Percentiles rank a stretch among this genome's conserved stretches.
Evolutionary conservation across 2,888 invertebrate species (phyloP).

Genomic region (Tipula unca): DNA sequence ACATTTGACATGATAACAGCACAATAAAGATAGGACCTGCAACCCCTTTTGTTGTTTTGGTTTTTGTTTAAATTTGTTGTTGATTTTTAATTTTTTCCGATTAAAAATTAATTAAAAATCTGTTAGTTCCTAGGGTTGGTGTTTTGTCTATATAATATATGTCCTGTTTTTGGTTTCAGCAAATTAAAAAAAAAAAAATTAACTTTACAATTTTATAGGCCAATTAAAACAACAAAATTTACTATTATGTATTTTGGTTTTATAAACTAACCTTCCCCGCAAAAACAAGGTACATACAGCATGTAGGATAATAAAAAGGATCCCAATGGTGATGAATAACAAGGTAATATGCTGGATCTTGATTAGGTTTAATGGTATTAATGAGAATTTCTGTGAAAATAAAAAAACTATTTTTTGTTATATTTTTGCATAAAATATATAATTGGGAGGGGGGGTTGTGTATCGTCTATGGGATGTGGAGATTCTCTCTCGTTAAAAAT

Average conservation of each 20-base stretch:
- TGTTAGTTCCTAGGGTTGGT: background rate
- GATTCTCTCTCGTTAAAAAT: background rate
- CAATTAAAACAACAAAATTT: background rate
- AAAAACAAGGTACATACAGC: background rate
- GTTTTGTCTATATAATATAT: background rate
- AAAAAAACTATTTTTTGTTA: too few species aligned
- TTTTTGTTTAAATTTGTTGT: too few species aligned
- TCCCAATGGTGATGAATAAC: background rate
- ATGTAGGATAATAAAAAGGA: background rate
- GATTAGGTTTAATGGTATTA: background rate
- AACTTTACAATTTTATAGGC: background rate
- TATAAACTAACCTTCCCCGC: background rate
- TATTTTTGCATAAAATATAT: too few species aligned
- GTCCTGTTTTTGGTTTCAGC: background rate
- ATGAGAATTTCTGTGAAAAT: background rate
- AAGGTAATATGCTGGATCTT: background rate
- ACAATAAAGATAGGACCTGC: background rate
- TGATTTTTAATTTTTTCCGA: slow-evolving; percentile 8
- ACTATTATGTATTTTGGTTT: background rate
- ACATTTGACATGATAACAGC: background rate
- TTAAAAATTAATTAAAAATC: slow-evolving; percentile 14
- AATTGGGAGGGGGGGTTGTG: background rate
- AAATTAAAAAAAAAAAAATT: slow-evolving; percentile 2
- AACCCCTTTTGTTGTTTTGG: background rate
- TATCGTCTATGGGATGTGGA: background rate